phyloP scores from a whole-genome alignment of 2,888 invertebrate species.

The Catocala nupta region DNA sequence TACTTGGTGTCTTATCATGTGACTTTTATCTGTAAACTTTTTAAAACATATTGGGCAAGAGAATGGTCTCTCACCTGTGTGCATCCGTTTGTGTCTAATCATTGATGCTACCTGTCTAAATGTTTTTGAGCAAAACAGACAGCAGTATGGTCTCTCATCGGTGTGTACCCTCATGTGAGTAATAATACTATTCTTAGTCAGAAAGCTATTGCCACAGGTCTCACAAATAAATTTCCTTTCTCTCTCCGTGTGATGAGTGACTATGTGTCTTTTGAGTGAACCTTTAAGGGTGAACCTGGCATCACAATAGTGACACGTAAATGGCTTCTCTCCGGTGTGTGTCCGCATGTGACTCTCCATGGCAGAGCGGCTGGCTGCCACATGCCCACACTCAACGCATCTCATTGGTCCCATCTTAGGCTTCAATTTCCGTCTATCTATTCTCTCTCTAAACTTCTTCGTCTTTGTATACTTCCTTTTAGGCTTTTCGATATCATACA shows the following conservation, averaged over 20 bases:
- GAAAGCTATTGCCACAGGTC: conserved; percentile 78
- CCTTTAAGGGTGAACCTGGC: conserved; percentile 71
- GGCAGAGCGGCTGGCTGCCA: conserved; percentile 69
- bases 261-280: conserved; percentile 70
- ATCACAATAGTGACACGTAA: conserved; percentile 66
- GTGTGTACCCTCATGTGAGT: conserved; percentile 79
- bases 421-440: conserved; percentile 54
- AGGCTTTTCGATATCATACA: conserved; percentile 19
- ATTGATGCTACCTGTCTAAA: conserved; percentile 77
- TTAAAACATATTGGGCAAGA: conserved; percentile 74
- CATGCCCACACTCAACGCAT: conserved; percentile 72
- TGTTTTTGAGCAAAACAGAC: conserved; percentile 69
- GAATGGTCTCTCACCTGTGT: conserved; percentile 80
- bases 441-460: conserved; percentile 30
- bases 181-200: conserved; percentile 74
- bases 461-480: conserved; percentile 44
- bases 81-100: conserved; percentile 76
- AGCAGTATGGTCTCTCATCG: conserved; percentile 74
- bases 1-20: conserved; percentile 71
- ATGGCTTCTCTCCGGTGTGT: conserved; percentile 81
- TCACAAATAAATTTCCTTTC: conserved; percentile 78
- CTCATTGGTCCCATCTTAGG: conserved; percentile 64
- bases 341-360: conserved; percentile 75
- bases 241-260: conserved; percentile 66
- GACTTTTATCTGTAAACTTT: conserved; percentile 70